Conservation (phyloP, 2,113 vertebrate genomes). For the Heptranchias perlo region DNA sequence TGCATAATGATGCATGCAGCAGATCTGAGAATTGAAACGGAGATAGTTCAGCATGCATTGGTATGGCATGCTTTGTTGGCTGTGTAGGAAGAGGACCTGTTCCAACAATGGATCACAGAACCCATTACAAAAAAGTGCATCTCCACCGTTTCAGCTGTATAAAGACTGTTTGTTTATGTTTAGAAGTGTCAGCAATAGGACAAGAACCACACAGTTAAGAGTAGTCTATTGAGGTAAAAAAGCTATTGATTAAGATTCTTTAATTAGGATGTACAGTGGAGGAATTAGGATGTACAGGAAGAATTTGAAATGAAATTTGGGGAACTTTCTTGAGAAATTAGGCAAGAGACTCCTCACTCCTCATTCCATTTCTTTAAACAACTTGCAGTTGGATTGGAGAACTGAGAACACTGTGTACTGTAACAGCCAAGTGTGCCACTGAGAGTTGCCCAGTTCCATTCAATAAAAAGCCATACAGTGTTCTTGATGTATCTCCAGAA, state of each 20-base stretch:
- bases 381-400: not conserved
- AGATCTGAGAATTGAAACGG: not conserved
- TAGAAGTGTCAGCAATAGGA: not conserved
- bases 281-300: no score
- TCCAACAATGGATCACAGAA: not conserved
- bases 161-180: not conserved
- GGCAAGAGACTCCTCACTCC: not conserved
- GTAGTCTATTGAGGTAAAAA: no score
- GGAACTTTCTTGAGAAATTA: no score
- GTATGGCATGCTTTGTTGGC: not conserved
- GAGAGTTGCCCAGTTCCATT: not conserved
- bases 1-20: not conserved
- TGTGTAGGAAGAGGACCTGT: not conserved
- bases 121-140: not conserved
- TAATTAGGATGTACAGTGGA: no score
- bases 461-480: not conserved
- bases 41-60: not conserved
- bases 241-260: no score
- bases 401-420: not conserved
- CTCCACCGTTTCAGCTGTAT: not conserved
- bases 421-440: not conserved
- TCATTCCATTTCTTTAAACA: not conserved
- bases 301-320: no score
- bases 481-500: not conserved
- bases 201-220: no score